These are phyloP conservation scores for Triplophysa yarkandensis DNA, from an alignment of 2,797 vertebrate species.

Conservation along the genomic window DNA sequence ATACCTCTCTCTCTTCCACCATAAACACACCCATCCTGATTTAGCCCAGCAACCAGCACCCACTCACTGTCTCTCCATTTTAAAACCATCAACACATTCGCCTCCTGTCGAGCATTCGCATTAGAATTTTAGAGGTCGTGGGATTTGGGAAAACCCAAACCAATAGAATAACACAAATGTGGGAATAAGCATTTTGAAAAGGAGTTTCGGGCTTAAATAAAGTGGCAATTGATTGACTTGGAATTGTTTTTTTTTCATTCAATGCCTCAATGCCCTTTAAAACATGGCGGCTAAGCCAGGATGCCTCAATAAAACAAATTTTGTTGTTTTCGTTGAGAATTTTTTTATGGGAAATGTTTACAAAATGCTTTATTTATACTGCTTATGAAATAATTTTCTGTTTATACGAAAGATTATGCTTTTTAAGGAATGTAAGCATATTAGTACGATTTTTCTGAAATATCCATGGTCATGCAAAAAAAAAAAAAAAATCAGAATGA, in stretches of 20 bases:
- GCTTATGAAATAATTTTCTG: no score
- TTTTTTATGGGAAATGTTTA: background rate
- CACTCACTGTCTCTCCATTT: constrained; percentile 57
- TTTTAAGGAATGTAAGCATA: background rate
- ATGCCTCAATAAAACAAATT: constrained; percentile 68
- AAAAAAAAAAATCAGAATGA: background rate
- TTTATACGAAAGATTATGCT: no score
- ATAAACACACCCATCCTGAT: constrained; percentile 73
- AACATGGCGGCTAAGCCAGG: constrained; percentile 76
- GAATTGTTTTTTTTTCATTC: constrained; percentile 65
- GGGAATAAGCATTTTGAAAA: constrained; percentile 19
- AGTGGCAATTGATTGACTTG: constrained; percentile 62
- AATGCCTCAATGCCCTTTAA: constrained; percentile 76
- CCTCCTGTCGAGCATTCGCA: constrained; percentile 30
- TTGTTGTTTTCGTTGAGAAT: constrained; percentile 37
- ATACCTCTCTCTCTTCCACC: constrained; percentile 51
- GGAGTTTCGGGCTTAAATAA: constrained; percentile 1
- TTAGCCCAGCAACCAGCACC: constrained; percentile 64
- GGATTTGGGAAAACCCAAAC: constrained; percentile 17
- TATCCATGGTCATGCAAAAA: background rate
- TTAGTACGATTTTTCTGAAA: background rate
- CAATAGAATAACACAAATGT: constrained; percentile 2
- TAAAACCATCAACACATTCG: constrained; percentile 48
- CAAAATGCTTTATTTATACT: background rate
- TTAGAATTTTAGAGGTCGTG: constrained; percentile 44